Evolutionary conservation across 2,113 vertebrate species (phyloP).

Genomic region (Apteryx owenii): DNA sequence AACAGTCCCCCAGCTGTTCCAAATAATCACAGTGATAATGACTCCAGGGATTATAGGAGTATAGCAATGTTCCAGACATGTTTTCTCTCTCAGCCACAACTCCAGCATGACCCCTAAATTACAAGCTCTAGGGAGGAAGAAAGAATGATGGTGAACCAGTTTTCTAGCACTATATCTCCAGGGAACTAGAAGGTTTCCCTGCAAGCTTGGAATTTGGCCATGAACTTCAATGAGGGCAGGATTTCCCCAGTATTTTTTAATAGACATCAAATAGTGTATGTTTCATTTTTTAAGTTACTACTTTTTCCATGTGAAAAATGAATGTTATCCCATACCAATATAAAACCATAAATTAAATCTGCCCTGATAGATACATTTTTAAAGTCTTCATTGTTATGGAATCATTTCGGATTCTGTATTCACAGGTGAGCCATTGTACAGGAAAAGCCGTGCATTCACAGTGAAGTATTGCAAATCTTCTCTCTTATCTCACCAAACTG

Average conservation of each 20-base stretch:
- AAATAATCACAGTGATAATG: neutral
- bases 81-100: neutral
- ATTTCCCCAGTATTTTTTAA: neutral
- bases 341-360: neutral
- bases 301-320: neutral
- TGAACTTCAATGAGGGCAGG: neutral
- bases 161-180: neutral
- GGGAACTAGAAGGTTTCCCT: neutral
- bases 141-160: neutral
- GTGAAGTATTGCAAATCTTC: neutral
- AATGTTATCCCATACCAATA: neutral
- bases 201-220: neutral
- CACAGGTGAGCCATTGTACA: neutral
- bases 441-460: neutral
- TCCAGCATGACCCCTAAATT: neutral
- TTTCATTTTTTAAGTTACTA: neutral
- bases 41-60: neutral
- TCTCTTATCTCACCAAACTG: neutral
- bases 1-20: neutral
- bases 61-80: neutral
- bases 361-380: neutral
- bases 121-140: neutral
- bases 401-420: neutral
- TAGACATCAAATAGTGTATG: rapidly evolving
- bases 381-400: neutral